phyloP scores from a whole-genome alignment of 2,797 vertebrate genomes.

The Pseudocheirus occidentalis region DNA sequence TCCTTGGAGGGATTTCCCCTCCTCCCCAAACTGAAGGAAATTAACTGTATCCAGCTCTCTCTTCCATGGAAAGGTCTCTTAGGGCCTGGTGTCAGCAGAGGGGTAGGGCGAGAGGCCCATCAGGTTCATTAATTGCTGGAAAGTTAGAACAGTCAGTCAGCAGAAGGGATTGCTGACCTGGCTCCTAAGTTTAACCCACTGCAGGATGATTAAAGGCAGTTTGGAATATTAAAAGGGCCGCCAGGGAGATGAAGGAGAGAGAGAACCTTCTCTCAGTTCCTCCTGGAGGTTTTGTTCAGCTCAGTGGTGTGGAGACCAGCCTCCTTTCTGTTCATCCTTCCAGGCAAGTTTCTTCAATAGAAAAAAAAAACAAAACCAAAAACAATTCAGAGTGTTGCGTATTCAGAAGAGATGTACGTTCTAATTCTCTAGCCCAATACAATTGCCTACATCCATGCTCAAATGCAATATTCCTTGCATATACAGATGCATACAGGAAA shows the following conservation, averaged over 20 bases:
- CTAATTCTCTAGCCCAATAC: neutral
- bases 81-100: slow-evolving; percentile 48
- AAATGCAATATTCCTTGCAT: neutral
- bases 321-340: neutral
- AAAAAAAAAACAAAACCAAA: neutral
- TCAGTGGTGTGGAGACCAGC: neutral
- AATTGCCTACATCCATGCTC: neutral
- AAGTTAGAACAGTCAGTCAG: slow-evolving; percentile 58
- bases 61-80: slow-evolving; percentile 14
- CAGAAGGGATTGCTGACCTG: slow-evolving; percentile 65
- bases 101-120: neutral
- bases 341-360: neutral
- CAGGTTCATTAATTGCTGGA: slow-evolving; percentile 41
- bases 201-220: slow-evolving; percentile 6
- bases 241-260: slow-evolving; percentile 50
- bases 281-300: slow-evolving; percentile 36
- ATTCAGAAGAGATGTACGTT: neutral
- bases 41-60: neutral
- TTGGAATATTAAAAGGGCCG: slow-evolving; percentile 52
- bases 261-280: slow-evolving; percentile 6
- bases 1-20: neutral
- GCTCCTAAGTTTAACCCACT: slow-evolving; percentile 35
- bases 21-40: slow-evolving; percentile 22
- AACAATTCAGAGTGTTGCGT: neutral
- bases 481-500: slow-evolving; percentile 54